Evolutionary conservation across 2,888 invertebrate species (phyloP).

Genomic region (Chloroclysta siterata): DNA sequence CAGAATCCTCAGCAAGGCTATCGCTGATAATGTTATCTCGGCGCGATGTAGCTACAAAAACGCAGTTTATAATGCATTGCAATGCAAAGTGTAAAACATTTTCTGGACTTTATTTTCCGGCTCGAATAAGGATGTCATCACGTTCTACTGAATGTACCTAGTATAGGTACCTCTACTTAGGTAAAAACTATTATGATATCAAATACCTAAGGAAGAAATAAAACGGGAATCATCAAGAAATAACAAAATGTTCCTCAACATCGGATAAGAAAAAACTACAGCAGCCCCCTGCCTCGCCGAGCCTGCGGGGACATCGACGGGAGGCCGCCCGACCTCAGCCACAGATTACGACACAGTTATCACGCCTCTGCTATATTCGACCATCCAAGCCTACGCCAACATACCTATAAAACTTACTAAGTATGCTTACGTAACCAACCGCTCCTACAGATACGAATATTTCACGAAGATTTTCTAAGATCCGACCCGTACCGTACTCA

Average conservation of each 20-base stretch:
- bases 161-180: background rate
- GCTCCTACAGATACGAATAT: constrained; percentile 34
- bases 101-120: constrained; percentile 14
- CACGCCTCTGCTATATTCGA: constrained; percentile 46
- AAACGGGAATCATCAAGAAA: constrained; percentile 12
- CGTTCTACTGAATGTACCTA: background rate
- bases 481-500: constrained; percentile 37
- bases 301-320: constrained; percentile 64
- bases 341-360: constrained; percentile 21
- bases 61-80: constrained; percentile 23
- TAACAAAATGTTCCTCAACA: constrained; percentile 26
- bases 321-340: constrained; percentile 62
- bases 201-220: background rate
- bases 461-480: constrained; percentile 39
- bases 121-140: background rate
- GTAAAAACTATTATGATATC: background rate
- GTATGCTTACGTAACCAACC: constrained; percentile 39
- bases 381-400: constrained; percentile 50
- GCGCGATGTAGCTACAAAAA: constrained; percentile 54
- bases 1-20: constrained; percentile 81
- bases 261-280: constrained; percentile 52
- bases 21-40: constrained; percentile 81
- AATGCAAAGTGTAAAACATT: constrained; percentile 21
- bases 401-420: constrained; percentile 31
- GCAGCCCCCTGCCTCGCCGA: constrained; percentile 61